These are phyloP conservation scores for Parazoanthus atlanticus DNA, from an alignment of 92 coral and sea anemone species.

Conservation along the genomic window DNA sequence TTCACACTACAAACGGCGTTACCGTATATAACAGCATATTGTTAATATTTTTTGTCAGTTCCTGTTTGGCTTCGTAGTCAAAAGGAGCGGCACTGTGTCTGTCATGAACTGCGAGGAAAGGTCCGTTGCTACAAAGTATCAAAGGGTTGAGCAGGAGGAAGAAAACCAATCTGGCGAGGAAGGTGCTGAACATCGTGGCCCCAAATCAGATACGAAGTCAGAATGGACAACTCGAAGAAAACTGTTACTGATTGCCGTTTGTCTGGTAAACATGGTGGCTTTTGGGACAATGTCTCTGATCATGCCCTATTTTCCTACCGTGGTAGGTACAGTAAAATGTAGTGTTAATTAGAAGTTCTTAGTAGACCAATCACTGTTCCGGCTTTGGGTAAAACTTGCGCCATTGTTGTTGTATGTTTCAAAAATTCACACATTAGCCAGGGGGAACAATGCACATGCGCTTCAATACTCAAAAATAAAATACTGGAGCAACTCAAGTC, in stretches of 20 bases:
- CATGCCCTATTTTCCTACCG: constrained; percentile 12
- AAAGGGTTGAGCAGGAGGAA: not conserved
- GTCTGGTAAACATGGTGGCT: not conserved
- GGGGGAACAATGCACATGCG: too few species aligned
- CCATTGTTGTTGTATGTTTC: too few species aligned
- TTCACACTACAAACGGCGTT: not conserved
- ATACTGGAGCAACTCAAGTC: too few species aligned
- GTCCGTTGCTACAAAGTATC: not conserved
- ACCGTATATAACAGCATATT: too few species aligned
- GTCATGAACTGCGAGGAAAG: not conserved
- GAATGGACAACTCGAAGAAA: constrained; percentile 20
- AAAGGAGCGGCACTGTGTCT: not conserved
- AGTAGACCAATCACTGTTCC: too few species aligned
- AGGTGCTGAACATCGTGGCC: not conserved
- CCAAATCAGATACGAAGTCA: not conserved
- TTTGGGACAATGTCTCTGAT: not conserved
- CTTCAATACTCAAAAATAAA: too few species aligned
- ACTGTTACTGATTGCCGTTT: not conserved
- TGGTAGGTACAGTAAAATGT: constrained; percentile 8
- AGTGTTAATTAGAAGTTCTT: too few species aligned
- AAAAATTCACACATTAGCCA: too few species aligned
- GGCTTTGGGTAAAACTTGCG: too few species aligned
- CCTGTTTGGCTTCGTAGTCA: not conserved
- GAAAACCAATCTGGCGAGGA: not conserved
- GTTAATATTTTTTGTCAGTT: too few species aligned